Conservation (phyloP, 2,888 invertebrate species). For the Clistopyga incitator region DNA sequence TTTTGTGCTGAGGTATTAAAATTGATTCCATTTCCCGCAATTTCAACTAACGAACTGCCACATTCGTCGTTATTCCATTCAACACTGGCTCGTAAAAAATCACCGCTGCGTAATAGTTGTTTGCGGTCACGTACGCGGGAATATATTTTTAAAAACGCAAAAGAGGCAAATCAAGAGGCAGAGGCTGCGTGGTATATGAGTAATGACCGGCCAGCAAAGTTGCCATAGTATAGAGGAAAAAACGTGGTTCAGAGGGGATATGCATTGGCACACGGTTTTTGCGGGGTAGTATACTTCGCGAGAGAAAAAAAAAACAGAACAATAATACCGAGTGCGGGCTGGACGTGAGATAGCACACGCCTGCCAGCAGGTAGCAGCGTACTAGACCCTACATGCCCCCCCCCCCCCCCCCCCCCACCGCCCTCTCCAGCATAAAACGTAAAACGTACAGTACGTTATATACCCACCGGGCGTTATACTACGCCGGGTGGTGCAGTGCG, state of each 20-base stretch:
- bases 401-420: not conserved
- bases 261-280: not conserved
- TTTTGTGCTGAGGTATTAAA: too few relatives aligned
- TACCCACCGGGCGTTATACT: slow-evolving; percentile 22
- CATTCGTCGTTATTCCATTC: not conserved
- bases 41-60: not conserved
- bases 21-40: not conserved
- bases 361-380: slow-evolving; percentile 18
- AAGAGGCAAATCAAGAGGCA: slow-evolving; percentile 12
- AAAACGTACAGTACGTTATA: slow-evolving; percentile 12
- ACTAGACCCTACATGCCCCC: not conserved
- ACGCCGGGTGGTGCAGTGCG: slow-evolving; percentile 13
- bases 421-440: slow-evolving; percentile 8
- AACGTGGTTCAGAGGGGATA: slow-evolving; percentile 5
- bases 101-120: not conserved
- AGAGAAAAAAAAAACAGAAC: slow-evolving; percentile 21
- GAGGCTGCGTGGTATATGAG: not conserved
- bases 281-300: not conserved
- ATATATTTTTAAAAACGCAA: not conserved
- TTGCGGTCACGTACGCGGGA: not conserved
- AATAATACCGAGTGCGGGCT: slow-evolving; percentile 48
- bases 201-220: slow-evolving; percentile 16
- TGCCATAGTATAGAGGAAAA: slow-evolving; percentile 15
- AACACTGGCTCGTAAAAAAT: not conserved
- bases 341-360: slow-evolving; percentile 53